A percentile compares a stretch with the other conserved stretches of the same genome.
Conservation (phyloP, 2,888 invertebrate species). For the Dryobota labecula region DNA sequence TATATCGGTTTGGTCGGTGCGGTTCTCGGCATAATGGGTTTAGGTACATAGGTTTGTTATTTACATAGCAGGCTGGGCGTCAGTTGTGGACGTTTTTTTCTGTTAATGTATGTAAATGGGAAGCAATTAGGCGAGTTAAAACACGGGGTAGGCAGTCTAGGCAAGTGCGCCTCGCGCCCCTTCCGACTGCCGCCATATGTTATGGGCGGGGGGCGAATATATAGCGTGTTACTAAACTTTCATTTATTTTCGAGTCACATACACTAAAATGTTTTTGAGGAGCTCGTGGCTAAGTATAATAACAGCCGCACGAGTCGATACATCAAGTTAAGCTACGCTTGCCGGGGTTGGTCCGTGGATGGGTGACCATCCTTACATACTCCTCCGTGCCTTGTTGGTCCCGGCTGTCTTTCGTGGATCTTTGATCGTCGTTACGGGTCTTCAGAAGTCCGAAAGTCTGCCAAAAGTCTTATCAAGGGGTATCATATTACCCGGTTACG, state of each 20-base stretch:
- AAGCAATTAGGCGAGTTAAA: slow-evolving; percentile 90
- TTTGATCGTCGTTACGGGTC: too few relatives aligned
- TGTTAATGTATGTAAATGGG: slow-evolving; percentile 90
- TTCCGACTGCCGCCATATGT: slow-evolving; percentile 85
- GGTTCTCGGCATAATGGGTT: slow-evolving; percentile 72
- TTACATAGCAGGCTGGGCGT: slow-evolving; percentile 84
- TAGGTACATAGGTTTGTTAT: slow-evolving; percentile 75
- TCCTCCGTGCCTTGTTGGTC: too few relatives aligned
- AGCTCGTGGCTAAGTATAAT: too few relatives aligned
- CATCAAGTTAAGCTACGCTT: too few relatives aligned
- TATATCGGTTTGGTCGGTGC: slow-evolving; percentile 76
- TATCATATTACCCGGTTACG: too few relatives aligned
- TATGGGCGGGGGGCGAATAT: slow-evolving; percentile 81
- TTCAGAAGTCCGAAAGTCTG: too few relatives aligned
- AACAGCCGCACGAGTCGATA: too few relatives aligned
- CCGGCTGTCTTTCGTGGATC: too few relatives aligned
- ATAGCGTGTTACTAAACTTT: slow-evolving; percentile 70
- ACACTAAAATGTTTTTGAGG: slow-evolving; percentile 50
- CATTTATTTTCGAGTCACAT: slow-evolving; percentile 49
- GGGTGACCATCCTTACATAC: too few relatives aligned
- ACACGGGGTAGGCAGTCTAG: slow-evolving; percentile 90
- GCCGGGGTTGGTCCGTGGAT: too few relatives aligned
- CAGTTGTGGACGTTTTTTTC: slow-evolving; percentile 87
- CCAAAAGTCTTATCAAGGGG: too few relatives aligned
- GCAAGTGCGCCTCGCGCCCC: slow-evolving; percentile 87